Conservation (phyloP, 2,888 invertebrate genomes). For the Choristoneura rosaceana region DNA sequence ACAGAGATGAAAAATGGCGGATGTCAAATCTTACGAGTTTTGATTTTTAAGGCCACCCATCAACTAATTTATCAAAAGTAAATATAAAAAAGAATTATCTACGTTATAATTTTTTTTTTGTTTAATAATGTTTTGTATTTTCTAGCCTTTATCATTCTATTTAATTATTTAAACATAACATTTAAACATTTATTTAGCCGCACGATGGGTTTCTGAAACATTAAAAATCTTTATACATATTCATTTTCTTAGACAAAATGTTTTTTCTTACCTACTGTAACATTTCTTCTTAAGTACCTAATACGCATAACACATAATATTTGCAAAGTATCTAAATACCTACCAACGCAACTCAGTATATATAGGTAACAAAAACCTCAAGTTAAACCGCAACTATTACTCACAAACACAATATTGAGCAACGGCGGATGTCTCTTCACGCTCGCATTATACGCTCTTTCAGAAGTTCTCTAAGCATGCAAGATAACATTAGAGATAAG, state of each 20-base stretch:
- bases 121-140: too few relatives aligned
- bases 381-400: background rate
- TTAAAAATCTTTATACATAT: too few relatives aligned
- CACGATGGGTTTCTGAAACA: too few relatives aligned
- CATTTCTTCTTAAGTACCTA: background rate
- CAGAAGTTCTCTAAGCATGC: conserved; percentile 17
- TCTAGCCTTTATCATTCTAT: too few relatives aligned
- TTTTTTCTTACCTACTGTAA: too few relatives aligned
- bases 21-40: background rate
- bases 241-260: too few relatives aligned
- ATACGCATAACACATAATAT: background rate
- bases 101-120: too few relatives aligned
- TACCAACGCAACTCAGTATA: background rate
- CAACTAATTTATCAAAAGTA: too few relatives aligned
- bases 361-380: background rate
- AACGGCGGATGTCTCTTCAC: conserved; percentile 3
- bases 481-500: conserved; percentile 38
- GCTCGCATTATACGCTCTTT: conserved; percentile 15
- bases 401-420: conserved; percentile 22
- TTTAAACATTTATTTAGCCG: too few relatives aligned
- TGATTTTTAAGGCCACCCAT: background rate
- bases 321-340: background rate
- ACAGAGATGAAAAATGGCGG: background rate
- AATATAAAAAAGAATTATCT: too few relatives aligned
- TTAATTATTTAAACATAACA: too few relatives aligned